phyloP scores from a whole-genome alignment of 2,797 vertebrate species.

The Gallinago stenura region DNA sequence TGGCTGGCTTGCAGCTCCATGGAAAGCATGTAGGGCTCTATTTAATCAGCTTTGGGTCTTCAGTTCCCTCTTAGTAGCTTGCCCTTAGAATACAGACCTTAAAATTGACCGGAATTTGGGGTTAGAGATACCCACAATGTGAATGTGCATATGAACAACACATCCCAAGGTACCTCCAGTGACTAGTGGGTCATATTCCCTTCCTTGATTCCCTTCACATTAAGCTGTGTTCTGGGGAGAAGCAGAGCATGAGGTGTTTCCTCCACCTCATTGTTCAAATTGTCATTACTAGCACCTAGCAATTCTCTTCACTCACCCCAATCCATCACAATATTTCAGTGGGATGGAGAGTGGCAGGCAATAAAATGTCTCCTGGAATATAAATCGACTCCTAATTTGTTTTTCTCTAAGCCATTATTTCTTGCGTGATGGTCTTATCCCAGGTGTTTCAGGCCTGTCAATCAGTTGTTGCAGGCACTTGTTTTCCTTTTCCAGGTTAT shows the following conservation, averaged over 20 bases:
- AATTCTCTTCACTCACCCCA: slow-evolving; percentile 17
- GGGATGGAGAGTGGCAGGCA: slow-evolving; percentile 60
- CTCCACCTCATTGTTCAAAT: neutral
- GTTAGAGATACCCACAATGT: neutral
- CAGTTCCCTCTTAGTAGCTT: neutral
- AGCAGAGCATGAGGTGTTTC: neutral
- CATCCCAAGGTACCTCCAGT: neutral
- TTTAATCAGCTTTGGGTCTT: neutral
- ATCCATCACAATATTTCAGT: slow-evolving; percentile 47
- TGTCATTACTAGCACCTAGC: slow-evolving; percentile 26
- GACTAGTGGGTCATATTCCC: neutral
- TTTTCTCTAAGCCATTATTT: slow-evolving; percentile 65
- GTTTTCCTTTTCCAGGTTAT: slow-evolving; percentile 15
- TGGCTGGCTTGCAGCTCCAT: neutral
- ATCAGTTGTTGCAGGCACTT: slow-evolving; percentile 42
- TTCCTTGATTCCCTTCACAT: neutral
- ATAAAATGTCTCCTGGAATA: slow-evolving; percentile 70
- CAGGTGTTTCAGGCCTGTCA: slow-evolving; percentile 51
- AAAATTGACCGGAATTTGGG: neutral
- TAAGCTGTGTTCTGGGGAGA: neutral
- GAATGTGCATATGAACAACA: neutral
- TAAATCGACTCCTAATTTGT: slow-evolving; percentile 62
- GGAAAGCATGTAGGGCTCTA: neutral
- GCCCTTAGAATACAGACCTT: neutral
- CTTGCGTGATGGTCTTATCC: slow-evolving; percentile 30